Conservation (phyloP, 2,113 vertebrate genomes). For the Pipra filicauda region DNA sequence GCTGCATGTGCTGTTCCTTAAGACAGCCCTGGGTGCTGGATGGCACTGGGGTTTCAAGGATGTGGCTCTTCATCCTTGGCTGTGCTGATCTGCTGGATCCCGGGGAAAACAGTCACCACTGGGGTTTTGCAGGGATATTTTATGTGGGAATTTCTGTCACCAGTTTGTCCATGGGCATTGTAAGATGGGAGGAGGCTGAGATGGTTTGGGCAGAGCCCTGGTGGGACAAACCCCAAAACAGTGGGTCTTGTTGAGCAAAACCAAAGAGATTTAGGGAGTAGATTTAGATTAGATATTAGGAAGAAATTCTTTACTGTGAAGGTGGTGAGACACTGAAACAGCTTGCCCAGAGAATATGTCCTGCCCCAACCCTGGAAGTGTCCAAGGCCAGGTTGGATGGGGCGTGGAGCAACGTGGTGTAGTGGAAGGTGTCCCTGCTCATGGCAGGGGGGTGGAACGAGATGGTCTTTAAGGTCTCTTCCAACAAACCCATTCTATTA, state of each 20-base stretch:
- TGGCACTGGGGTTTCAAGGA: not conserved
- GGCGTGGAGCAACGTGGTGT: fast-evolving
- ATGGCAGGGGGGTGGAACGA: fast-evolving
- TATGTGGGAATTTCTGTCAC: not conserved
- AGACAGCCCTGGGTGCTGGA: not conserved
- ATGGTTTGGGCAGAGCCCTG: not conserved
- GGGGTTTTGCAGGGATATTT: not conserved
- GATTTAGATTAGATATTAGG: not conserved
- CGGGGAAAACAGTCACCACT: not conserved
- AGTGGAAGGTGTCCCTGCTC: not conserved
- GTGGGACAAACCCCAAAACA: not conserved
- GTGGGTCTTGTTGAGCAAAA: not conserved
- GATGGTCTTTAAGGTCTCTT: fast-evolving
- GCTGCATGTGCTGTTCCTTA: fast-evolving
- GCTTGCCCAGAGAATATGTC: not conserved
- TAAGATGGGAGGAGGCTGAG: not conserved
- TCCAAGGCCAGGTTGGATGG: fast-evolving
- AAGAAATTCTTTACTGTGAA: not conserved
- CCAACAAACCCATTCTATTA: not conserved
- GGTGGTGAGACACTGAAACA: fast-evolving
- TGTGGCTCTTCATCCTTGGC: not conserved
- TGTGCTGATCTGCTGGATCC: not conserved
- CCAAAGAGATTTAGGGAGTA: not conserved
- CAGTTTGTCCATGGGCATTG: not conserved
- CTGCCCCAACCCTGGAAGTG: not conserved